phyloP scores from a whole-genome alignment of 2,888 invertebrate species.

The Agrilus cyanescens region DNA sequence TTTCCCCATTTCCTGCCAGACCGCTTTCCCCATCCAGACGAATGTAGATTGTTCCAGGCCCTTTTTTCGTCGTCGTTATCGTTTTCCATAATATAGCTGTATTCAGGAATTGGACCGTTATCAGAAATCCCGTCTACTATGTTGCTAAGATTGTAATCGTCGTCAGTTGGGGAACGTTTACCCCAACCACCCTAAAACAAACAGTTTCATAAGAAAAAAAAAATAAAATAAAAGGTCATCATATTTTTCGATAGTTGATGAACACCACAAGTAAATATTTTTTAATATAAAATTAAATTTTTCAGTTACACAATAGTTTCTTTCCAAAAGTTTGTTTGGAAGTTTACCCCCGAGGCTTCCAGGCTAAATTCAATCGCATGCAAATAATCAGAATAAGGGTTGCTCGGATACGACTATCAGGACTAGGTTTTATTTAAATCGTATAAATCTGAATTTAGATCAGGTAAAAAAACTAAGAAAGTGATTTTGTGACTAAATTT shows the following conservation, averaged over 20 bases:
- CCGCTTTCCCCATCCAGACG: constrained; percentile 62
- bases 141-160: constrained; percentile 27
- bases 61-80: constrained; percentile 42
- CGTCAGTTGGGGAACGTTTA: constrained; percentile 30
- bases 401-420: too few species aligned
- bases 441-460: too few species aligned
- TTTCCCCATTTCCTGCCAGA: constrained; percentile 45
- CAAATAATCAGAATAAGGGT: too few species aligned
- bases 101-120: constrained; percentile 18
- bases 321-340: background rate
- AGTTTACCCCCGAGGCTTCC: too few species aligned
- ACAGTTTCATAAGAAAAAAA: constrained; percentile 1
- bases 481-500: too few species aligned
- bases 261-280: background rate
- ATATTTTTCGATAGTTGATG: background rate
- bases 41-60: constrained; percentile 57
- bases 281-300: background rate
- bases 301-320: background rate
- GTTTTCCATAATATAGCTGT: constrained; percentile 20
- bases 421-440: too few species aligned
- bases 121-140: constrained; percentile 24
- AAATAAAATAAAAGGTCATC: constrained; percentile 2
- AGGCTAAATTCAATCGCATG: too few species aligned
- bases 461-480: too few species aligned
- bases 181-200: constrained; percentile 33